phyloP scores from a whole-genome alignment of 2,888 invertebrate genomes.

The Drosophila greeni region DNA sequence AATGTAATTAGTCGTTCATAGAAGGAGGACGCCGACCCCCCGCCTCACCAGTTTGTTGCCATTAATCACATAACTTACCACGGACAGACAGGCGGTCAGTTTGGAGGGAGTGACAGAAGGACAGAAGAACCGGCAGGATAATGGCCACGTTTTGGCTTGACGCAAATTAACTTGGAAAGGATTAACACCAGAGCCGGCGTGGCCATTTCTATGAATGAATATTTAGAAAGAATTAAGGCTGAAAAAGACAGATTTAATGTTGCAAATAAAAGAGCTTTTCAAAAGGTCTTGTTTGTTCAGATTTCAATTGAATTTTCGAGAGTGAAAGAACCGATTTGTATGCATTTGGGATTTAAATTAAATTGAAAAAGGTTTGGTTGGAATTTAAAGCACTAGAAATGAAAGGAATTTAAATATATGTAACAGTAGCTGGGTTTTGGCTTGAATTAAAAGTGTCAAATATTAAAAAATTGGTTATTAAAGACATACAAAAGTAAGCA shows the following conservation, averaged over 20 bases:
- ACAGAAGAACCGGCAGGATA: slow-evolving; percentile 1
- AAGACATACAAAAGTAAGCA: not conserved
- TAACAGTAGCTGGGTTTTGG: not conserved
- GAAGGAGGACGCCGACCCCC: slow-evolving; percentile 17
- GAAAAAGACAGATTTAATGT: not conserved
- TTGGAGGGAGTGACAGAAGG: slow-evolving; percentile 11
- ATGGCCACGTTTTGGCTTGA: slow-evolving; percentile 16
- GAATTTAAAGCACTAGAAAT: not conserved
- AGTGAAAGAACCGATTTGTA: not conserved
- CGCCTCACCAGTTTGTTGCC: slow-evolving; percentile 17
- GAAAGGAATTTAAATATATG: not conserved
- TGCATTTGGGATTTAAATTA: not conserved
- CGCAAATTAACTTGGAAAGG: slow-evolving; percentile 31
- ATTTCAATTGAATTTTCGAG: not conserved
- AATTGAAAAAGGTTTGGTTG: not conserved
- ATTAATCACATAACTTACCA: slow-evolving; percentile 45
- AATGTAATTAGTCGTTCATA: slow-evolving; percentile 54
- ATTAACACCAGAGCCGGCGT: slow-evolving; percentile 2
- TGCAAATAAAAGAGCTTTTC: not conserved
- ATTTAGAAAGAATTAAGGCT: not conserved
- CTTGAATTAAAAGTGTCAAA: not conserved
- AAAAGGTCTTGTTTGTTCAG: not conserved
- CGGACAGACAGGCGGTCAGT: slow-evolving; percentile 26
- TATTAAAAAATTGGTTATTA: not conserved
- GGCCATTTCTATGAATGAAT: slow-evolving; percentile 1